Evolutionary conservation across 2,888 invertebrate genomes (phyloP), one percentile per base, ranked within the genome.

Genomic region (Phengaris alcon): DNA sequence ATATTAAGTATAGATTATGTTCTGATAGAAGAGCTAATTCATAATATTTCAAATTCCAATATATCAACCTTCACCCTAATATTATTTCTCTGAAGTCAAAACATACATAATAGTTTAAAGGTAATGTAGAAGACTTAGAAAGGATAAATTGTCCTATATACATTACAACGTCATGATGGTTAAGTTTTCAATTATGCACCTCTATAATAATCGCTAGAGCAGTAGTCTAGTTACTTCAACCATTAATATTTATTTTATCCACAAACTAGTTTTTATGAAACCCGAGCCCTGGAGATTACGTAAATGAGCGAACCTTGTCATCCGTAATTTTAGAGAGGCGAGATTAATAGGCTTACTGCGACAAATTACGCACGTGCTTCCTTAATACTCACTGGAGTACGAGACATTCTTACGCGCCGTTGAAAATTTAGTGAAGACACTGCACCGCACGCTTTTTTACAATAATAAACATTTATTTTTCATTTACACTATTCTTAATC

Each of bases 341-440:
- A 44, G 64, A 64, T 64, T 64, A 64, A 64, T 44, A 64, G 64
- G n/a, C 48, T 15, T 8, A 35, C 13, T 15, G 51, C 52, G 73
- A 73, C 54, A 51, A 52, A 70, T 51, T 48, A 51, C 52, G 52
- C 70, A 48, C 22, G 15, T 70, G 70, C 70, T 70, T 22, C 48
- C 52, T 13, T 35, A 2, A 5, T 12, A 15, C 12, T 7, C 64
- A 15, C 35, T 35, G 35, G 64, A 64, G 6, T 44, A 35, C 64
- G 35, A 22, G 22, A 64, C 64, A 12, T 35, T 64, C 64, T 12
- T 10, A 10, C 59, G 10, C 22, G 22, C 22, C 59, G 64, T n/a
- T n/a, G n/a, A n/a, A n/a, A n/a, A n/a, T n/a, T n/a, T n/a, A n/a
- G n/a, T n/a, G n/a, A n/a, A n/a, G n/a, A n/a, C n/a, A n/a, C n/a